Evolutionary conservation across 2,888 invertebrate genomes (phyloP).

Genomic region (Ormyrus thymus): DNA sequence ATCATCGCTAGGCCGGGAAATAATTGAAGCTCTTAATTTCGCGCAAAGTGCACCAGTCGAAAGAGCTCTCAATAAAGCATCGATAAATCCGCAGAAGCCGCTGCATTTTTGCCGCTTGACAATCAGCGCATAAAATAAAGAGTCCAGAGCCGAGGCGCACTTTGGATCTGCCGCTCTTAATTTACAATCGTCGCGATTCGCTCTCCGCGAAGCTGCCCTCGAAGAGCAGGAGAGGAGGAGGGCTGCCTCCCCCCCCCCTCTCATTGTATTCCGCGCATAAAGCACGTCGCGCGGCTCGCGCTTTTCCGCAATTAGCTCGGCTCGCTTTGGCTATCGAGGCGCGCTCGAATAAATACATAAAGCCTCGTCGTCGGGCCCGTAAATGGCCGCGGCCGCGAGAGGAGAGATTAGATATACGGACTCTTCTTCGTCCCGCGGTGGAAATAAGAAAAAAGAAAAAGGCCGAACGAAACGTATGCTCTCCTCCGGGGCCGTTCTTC

Average conservation of each 20-base stretch:
- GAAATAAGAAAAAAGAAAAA: too few species aligned
- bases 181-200: neutral
- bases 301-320: constrained; percentile 23
- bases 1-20: too few species aligned
- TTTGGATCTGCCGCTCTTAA: constrained; percentile 3
- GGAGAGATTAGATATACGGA: neutral
- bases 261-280: constrained; percentile 38
- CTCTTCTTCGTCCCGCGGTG: neutral
- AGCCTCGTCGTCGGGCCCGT: too few species aligned
- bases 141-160: neutral
- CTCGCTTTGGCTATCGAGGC: constrained; percentile 34
- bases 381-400: constrained; percentile 4
- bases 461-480: too few species aligned
- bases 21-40: too few species aligned
- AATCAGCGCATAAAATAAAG: neutral
- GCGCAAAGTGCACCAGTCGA: too few species aligned
- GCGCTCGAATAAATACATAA: neutral
- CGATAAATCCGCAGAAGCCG: too few species aligned
- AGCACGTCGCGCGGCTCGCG: neutral
- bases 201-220: too few species aligned
- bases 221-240: neutral
- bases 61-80: too few species aligned
- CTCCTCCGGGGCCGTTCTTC: too few species aligned
- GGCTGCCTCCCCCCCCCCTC: too few species aligned
- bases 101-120: too few species aligned